phyloP scores from a whole-genome alignment of 2,113 vertebrate genomes.

The Eupsittula cactorum region DNA sequence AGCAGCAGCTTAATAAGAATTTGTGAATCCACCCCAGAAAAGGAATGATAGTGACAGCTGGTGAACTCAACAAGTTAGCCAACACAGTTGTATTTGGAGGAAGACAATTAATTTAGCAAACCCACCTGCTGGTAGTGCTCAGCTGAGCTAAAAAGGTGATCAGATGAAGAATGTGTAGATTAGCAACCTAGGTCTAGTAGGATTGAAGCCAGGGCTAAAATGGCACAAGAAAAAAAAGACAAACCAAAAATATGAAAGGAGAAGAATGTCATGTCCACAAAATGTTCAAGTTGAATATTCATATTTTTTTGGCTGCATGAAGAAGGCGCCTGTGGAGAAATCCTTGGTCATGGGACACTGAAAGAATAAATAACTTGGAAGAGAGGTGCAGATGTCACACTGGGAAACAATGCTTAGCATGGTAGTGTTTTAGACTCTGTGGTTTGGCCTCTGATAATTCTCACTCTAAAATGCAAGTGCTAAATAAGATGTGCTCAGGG shows the following conservation, averaged over 20 bases:
- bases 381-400: neutral
- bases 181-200: neutral
- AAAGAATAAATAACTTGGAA: constrained; percentile 22
- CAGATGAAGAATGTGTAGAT: neutral
- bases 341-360: neutral
- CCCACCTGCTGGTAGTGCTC: neutral
- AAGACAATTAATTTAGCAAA: neutral
- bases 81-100: neutral
- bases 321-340: constrained; percentile 6
- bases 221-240: neutral
- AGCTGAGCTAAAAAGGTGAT: neutral
- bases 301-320: neutral
- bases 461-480: neutral
- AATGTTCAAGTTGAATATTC: neutral
- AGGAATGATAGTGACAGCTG: neutral
- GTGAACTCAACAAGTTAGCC: neutral
- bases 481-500: neutral
- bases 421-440: neutral
- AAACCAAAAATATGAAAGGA: neutral
- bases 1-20: neutral
- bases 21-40: neutral
- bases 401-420: constrained; percentile 23
- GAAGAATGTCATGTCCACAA: neutral
- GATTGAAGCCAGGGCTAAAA: neutral
- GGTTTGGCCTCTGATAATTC: constrained; percentile 29